These are phyloP conservation scores for Phrynocephalus guinanensis DNA, from an alignment of 2,797 vertebrate species.

Conservation along the genomic window DNA sequence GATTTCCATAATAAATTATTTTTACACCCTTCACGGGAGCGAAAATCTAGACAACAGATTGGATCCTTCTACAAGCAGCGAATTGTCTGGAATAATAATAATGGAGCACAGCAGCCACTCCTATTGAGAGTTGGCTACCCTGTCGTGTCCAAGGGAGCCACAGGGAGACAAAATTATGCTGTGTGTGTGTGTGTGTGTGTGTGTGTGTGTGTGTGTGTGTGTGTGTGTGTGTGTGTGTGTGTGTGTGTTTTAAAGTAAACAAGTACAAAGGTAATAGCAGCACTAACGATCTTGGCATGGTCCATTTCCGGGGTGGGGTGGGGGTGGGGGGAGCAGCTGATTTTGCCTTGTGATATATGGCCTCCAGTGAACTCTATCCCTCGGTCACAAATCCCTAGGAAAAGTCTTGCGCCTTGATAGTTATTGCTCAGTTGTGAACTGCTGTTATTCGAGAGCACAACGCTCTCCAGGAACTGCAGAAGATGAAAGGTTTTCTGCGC, in stretches of 20 bases:
- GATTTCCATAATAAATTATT: constrained; percentile 70
- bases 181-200: not conserved
- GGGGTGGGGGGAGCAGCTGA: constrained; percentile 37
- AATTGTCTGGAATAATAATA: constrained; percentile 60
- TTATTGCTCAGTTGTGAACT: constrained; percentile 64
- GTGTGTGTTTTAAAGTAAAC: constrained; percentile 58
- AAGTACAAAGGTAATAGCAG: constrained; percentile 51
- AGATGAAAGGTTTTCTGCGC: constrained; percentile 69
- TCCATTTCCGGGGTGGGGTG: constrained; percentile 47
- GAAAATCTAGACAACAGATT: constrained; percentile 57
- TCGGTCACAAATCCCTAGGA: constrained; percentile 68
- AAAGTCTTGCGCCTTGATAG: constrained; percentile 51
- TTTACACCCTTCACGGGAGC: constrained; percentile 59
- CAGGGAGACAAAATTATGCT: constrained; percentile 35
- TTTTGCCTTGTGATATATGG: constrained; percentile 63
- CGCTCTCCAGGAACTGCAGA: constrained; percentile 54
- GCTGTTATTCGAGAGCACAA: constrained; percentile 68
- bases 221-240: too few species aligned
- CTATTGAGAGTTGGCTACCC: constrained; percentile 62
- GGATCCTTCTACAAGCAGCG: constrained; percentile 47
- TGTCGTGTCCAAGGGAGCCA: constrained; percentile 39
- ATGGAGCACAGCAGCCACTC: constrained; percentile 45
- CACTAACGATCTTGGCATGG: constrained; percentile 60
- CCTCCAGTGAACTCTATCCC: constrained; percentile 66
- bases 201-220: too few species aligned